These are phyloP conservation scores for Aramus guarauna DNA, from an alignment of 2,113 vertebrate genomes.

Conservation along the genomic window DNA sequence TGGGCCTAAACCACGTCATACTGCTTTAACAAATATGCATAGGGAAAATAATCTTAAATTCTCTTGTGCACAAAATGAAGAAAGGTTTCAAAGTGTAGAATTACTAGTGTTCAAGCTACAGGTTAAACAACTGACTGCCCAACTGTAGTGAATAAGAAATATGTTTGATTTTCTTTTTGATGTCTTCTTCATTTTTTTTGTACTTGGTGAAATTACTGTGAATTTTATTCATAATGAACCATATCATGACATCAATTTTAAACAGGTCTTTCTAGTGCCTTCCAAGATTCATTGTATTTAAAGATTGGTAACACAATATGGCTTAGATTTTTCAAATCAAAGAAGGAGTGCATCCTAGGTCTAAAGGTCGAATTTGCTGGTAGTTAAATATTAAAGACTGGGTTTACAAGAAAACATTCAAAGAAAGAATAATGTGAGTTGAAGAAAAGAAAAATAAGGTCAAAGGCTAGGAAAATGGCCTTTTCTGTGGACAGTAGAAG, in stretches of 20 bases:
- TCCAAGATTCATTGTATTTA: neutral
- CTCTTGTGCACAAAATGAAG: neutral
- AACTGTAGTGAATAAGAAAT: neutral
- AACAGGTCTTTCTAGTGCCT: neutral
- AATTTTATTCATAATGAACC: neutral
- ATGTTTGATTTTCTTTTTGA: neutral
- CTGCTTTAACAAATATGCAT: neutral
- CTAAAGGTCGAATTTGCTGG: neutral
- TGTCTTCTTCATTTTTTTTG: neutral
- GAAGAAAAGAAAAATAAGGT: neutral
- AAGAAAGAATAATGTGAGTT: neutral
- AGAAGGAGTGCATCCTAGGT: neutral
- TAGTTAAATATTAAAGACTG: neutral
- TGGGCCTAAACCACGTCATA: no score
- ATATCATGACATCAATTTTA: neutral
- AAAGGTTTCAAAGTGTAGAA: neutral
- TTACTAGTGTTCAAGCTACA: neutral
- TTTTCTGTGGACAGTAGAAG: neutral
- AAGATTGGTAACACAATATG: neutral
- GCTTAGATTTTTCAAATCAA: neutral
- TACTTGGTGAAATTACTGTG: neutral
- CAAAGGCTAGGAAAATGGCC: neutral
- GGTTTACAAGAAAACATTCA: neutral
- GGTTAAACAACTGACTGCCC: neutral
- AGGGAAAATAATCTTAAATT: neutral